Evolutionary conservation across 1,140 invertebrate genomes (phyloP), one percentile per base, ranked within the genome.

Genomic region (Potamilus streckersoni): DNA sequence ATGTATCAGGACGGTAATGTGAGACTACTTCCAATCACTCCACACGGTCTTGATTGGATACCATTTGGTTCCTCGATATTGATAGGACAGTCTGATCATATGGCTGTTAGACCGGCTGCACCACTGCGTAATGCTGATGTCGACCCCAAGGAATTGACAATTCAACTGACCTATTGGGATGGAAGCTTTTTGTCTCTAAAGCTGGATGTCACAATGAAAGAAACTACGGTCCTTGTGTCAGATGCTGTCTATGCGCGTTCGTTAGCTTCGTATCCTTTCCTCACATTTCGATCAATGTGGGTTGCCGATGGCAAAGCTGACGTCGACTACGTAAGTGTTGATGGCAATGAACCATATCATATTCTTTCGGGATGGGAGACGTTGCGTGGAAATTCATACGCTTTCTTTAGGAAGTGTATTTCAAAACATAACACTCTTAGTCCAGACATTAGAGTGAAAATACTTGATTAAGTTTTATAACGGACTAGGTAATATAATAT

Each of bases 221-320:
- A 31, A 31, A 31, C 27, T 31, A 31, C 27, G 27, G 27, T 31
- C 27, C 2, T 31, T 31, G 27, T 31, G 27, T 31, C 27, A 31
- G 27, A 31, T 31, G 27, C 27, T 2, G 27, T 31, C 27, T 31
- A 31, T 31, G 27, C 27, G 2, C 27, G 27, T 31, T 31, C 27
- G 27, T 31, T 31, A 31, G 27, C 27, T 31, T 31, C 27, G 27
- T 31, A 31, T 31, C 27, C 27, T 31, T 81, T 85, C 61, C 70
- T 83, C 17, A 84, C 78, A 17, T 80, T 85, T 17, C 72, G 80
- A 2, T 86, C 85, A 16, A 86, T 83, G 81, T 84, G 80, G 77
- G 72, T 86, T 12, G 69, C 74, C 58, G 71, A 85, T 55, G 83
- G 83, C 11, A 82, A 82, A 71, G 74, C 79, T 23, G 81, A 85